Evolutionary conservation across 2,113 vertebrate genomes (phyloP).

Genomic region (Oryzias melastigma): DNA sequence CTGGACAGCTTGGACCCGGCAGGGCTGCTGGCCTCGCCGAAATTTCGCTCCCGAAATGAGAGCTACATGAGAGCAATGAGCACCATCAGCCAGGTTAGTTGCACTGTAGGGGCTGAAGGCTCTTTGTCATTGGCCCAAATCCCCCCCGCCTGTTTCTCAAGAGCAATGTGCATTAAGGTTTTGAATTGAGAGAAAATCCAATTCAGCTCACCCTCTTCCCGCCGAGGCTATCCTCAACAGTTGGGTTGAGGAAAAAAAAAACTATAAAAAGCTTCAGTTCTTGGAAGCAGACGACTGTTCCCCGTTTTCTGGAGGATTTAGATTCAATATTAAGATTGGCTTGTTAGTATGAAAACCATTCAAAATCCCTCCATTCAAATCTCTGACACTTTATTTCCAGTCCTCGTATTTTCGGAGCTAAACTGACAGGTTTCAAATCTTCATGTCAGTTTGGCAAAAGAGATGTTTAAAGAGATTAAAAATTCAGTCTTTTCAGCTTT

Average conservation of each 20-base stretch:
- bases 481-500: not conserved
- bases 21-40: constrained; percentile 91
- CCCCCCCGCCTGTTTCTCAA: constrained; percentile 9
- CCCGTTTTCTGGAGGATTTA: constrained; percentile 41
- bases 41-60: constrained; percentile 97
- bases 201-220: not conserved
- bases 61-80: constrained; percentile 99
- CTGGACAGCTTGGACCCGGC: constrained; percentile 96
- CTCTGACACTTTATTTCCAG: no score
- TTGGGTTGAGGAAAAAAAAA: constrained; percentile 40
- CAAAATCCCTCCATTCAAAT: constrained; percentile 2
- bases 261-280: constrained; percentile 14
- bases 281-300: constrained; percentile 36
- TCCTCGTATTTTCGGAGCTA: no score
- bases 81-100: constrained; percentile 96
- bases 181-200: constrained; percentile 40
- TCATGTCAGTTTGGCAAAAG: no score
- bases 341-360: constrained; percentile 46
- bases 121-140: constrained; percentile 6
- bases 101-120: constrained; percentile 15
- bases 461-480: not conserved
- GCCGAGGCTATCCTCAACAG: constrained; percentile 34
- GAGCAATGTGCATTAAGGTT: constrained; percentile 15
- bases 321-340: constrained; percentile 29
- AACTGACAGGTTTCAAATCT: no score